Conservation (phyloP, 1,140 invertebrate species). For the Lasaia peninsularis region DNA sequence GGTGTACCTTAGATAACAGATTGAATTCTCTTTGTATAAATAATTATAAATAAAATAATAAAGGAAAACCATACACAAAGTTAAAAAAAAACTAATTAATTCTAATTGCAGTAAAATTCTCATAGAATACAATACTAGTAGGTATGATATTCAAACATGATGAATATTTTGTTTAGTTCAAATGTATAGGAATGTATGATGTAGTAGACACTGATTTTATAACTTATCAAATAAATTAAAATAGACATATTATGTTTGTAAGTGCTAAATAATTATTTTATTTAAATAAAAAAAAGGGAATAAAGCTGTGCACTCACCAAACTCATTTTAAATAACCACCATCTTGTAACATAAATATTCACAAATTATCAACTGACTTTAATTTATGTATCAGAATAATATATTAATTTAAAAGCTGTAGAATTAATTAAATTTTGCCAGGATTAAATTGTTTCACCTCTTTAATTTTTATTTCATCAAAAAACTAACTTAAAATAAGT, state of each 20-base stretch:
- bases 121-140: neutral
- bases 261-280: neutral
- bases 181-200: neutral
- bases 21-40: neutral
- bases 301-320: too few relatives aligned
- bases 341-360: too few relatives aligned
- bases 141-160: slow-evolving; percentile 1
- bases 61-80: neutral
- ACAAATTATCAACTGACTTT: too few relatives aligned
- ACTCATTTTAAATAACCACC: too few relatives aligned
- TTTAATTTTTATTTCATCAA: too few relatives aligned
- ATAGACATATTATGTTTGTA: neutral
- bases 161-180: slow-evolving; percentile 1
- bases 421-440: too few relatives aligned
- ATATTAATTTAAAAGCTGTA: too few relatives aligned
- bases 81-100: neutral
- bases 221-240: neutral
- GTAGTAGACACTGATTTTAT: slow-evolving; percentile 22
- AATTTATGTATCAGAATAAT: too few relatives aligned
- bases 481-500: too few relatives aligned
- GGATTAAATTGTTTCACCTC: too few relatives aligned
- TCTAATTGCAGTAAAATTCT: neutral
- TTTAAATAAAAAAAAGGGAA: neutral
- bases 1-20: too few relatives aligned
- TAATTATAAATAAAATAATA: neutral